These are phyloP conservation scores for Anoplopoma fimbria DNA, from an alignment of 2,113 vertebrate species.

Conservation along the genomic window DNA sequence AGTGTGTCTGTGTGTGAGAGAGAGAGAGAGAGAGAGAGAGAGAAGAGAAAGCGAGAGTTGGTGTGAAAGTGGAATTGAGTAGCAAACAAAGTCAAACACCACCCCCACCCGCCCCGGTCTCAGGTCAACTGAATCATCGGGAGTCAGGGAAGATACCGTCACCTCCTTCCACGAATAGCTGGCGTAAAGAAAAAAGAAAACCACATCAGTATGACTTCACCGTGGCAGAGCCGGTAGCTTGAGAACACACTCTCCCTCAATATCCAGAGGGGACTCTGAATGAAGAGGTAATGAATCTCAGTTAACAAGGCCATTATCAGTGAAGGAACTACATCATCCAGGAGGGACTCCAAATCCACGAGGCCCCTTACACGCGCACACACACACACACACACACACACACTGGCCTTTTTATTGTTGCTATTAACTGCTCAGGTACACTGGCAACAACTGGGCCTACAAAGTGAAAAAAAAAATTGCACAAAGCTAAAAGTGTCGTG, in stretches of 20 bases:
- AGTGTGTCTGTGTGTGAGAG: constrained; percentile 23
- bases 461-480: neutral
- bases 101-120: constrained; percentile 39
- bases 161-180: constrained; percentile 66
- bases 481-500: constrained; percentile 31
- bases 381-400: neutral
- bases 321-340: constrained; percentile 62
- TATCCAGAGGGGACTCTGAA: constrained; percentile 66
- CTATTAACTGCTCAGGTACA: constrained; percentile 59
- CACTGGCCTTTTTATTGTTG: constrained; percentile 58
- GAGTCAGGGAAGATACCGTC: constrained; percentile 66
- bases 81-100: constrained; percentile 66
- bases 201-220: constrained; percentile 72
- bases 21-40: constrained; percentile 8
- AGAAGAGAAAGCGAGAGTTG: constrained; percentile 43
- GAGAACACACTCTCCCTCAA: constrained; percentile 62
- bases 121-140: constrained; percentile 78
- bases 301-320: constrained; percentile 78
- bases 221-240: constrained; percentile 44
- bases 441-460: constrained; percentile 40
- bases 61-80: constrained; percentile 60
- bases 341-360: constrained; percentile 55
- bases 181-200: constrained; percentile 5
- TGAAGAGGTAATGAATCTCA: constrained; percentile 74
- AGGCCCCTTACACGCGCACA: constrained; percentile 43